Evolutionary conservation across 2,888 invertebrate genomes (phyloP).

Genomic region (Chymomyza caudatula): DNA sequence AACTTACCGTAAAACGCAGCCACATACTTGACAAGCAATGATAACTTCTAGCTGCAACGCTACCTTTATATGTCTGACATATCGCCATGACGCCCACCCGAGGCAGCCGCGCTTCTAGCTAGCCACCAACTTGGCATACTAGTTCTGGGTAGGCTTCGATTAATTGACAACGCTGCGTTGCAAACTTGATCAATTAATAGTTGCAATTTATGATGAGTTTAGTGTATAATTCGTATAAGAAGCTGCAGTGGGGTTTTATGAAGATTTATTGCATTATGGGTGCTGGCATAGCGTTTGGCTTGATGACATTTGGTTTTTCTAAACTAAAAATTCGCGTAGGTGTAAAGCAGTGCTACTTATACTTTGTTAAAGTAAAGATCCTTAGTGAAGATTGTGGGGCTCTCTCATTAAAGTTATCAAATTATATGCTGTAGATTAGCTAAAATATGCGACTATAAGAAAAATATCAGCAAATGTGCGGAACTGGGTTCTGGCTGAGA

Average conservation of each 20-base stretch:
- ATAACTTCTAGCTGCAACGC: constrained; percentile 18
- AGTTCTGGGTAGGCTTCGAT: constrained; percentile 17
- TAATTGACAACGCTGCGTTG: constrained; percentile 23
- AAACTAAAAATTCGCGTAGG: too few species aligned
- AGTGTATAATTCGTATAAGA: constrained; percentile 48
- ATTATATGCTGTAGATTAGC: too few species aligned
- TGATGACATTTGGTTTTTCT: constrained; percentile 27
- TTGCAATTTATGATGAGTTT: constrained; percentile 48
- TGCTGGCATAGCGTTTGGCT: constrained; percentile 23
- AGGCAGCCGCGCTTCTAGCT: neutral
- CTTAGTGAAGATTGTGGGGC: too few species aligned
- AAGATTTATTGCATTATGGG: constrained; percentile 31
- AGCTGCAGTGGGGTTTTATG: constrained; percentile 16
- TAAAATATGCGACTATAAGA: too few species aligned
- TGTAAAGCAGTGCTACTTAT: too few species aligned
- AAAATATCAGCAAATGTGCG: too few species aligned
- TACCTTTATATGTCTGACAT: constrained; percentile 54
- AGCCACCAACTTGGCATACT: constrained; percentile 29
- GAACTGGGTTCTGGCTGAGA: too few species aligned
- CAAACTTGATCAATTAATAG: constrained; percentile 62
- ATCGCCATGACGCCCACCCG: constrained; percentile 40
- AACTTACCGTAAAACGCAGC: constrained; percentile 56
- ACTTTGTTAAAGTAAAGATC: too few species aligned
- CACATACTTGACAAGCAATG: constrained; percentile 54
- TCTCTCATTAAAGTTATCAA: too few species aligned